These are phyloP conservation scores for Orius laevigatus DNA, from an alignment of 1,140 invertebrate species.

Conservation along the genomic window DNA sequence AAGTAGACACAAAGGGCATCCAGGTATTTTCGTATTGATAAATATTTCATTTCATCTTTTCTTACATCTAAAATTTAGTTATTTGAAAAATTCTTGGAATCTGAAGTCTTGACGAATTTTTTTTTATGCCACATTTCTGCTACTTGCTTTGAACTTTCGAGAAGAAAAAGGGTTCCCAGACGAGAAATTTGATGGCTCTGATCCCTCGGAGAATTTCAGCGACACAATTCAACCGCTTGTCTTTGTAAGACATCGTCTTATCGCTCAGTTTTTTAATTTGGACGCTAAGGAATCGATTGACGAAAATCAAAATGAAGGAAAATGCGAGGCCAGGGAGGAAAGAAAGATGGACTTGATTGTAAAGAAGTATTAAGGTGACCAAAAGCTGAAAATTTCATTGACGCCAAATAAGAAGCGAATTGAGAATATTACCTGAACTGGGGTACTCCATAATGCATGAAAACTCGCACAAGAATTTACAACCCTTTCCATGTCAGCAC, in stretches of 20 bases:
- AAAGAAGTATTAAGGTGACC: constrained; percentile 65
- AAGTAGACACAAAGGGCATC: constrained; percentile 98
- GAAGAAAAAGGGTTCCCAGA: constrained; percentile 84
- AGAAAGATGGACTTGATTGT: constrained; percentile 74
- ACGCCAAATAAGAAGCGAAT: constrained; percentile 2
- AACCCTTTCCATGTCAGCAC: constrained; percentile 85
- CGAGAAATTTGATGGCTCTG: constrained; percentile 76
- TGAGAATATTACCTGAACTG: constrained; percentile 76
- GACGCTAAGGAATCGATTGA: constrained; percentile 81
- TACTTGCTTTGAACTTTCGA: constrained; percentile 35
- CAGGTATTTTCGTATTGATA: constrained; percentile 81
- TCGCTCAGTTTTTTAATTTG: constrained; percentile 47
- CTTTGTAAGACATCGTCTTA: constrained; percentile 78
- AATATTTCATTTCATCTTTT: constrained; percentile 51
- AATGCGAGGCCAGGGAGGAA: constrained; percentile 82
- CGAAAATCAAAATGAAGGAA: constrained; percentile 75
- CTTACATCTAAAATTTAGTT: constrained; percentile 39
- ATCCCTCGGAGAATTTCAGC: constrained; percentile 79
- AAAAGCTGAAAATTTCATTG: constrained; percentile 42
- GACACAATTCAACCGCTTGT: constrained; percentile 73
- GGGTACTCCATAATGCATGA: constrained; percentile 92
- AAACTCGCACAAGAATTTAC: constrained; percentile 92
- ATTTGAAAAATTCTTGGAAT: no score
- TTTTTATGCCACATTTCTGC: background rate
- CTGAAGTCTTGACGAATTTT: no score